A percentile compares a stretch with the other conserved stretches of the same genome.
These are phyloP conservation scores for Phenganax marumi DNA, from an alignment of 92 coral and sea anemone species.

Conservation along the genomic window DNA sequence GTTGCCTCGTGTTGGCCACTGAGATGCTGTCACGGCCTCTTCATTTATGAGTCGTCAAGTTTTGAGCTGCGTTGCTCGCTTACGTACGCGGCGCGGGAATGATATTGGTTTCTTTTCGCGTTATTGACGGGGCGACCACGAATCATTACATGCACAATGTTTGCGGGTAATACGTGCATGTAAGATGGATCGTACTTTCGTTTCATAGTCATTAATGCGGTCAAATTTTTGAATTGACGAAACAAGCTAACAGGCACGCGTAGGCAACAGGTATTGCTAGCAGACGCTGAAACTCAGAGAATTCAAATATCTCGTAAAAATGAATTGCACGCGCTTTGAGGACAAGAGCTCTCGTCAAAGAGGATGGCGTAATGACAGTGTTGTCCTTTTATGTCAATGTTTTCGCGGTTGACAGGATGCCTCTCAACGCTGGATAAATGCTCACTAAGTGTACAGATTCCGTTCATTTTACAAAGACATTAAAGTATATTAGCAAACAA, in stretches of 20 bases:
- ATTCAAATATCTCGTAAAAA: background rate
- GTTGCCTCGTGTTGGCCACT: background rate
- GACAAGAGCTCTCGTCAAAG: conserved; percentile 8
- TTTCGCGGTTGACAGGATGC: background rate
- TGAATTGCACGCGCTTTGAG: background rate
- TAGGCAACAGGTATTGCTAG: background rate
- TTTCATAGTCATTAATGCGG: too few species aligned
- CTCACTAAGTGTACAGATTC: background rate
- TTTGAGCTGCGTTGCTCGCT: background rate
- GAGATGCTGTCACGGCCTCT: background rate
- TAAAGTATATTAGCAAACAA: background rate
- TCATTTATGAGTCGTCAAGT: background rate
- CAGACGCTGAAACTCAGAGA: background rate
- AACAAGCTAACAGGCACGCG: background rate
- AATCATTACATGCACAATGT: too few species aligned
- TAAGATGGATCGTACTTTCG: too few species aligned
- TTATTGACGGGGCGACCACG: too few species aligned
- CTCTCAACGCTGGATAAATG: conserved; percentile 6
- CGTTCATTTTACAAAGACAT: background rate
- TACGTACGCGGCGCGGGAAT: background rate
- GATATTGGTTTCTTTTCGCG: background rate
- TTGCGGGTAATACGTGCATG: too few species aligned
- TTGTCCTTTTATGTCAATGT: conserved; percentile 19
- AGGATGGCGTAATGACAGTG: background rate
- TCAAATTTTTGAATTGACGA: too few species aligned